Base-by-base conservation (phyloP, 2,113 vertebrate genomes). In the Cebidichthys violaceus region DNA sequence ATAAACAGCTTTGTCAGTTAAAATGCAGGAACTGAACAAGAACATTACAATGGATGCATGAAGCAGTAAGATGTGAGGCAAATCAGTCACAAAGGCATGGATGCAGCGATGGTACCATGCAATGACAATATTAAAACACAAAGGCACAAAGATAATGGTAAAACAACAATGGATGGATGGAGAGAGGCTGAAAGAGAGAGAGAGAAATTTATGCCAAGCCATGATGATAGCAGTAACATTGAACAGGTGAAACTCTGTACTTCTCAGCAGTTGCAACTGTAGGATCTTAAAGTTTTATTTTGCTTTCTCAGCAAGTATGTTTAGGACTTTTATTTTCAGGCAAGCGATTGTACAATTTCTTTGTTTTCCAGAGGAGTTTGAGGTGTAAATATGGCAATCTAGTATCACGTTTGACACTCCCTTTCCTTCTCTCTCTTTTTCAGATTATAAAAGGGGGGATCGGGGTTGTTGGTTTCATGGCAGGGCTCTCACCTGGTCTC, bases 401-500 rank as follows among this genome's bases (percentile, higher is more conserved):
- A n/a, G 59, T 39, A 81, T 88, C 81, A 81, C 54, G 73, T 82
- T 84, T 71, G 85, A 84, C 81, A 81, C 86, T 91, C 79, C 81
- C 92, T 93, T 92, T 94, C 90, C 86, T 91, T 93, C 91, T 93
- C 92, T 94, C 92, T 94, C 93, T 91, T 88, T 94, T 87, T 92
- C 90, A 93, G 85, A 76, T 81, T 66, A 62, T 69, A 71, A 83
- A 84, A 78, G 14, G 41, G 59, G 78, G 68, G 11, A 3, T 80
- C 27, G 57, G 86, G 78, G 70, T 91, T 89, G 89, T 91, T 86
- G 90, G 91, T 87, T 87, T 92, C 77, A 88, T 90, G 92, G 94
- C 92, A 90, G 92, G 77, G 87, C 90, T 95, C 97, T 98, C 97
- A 98, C 97, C 97, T 97, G 97, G 97, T 97, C 97, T 97, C 96